Evolutionary conservation across 2,113 vertebrate genomes (phyloP).

Genomic region (Bagarius yarrelli): DNA sequence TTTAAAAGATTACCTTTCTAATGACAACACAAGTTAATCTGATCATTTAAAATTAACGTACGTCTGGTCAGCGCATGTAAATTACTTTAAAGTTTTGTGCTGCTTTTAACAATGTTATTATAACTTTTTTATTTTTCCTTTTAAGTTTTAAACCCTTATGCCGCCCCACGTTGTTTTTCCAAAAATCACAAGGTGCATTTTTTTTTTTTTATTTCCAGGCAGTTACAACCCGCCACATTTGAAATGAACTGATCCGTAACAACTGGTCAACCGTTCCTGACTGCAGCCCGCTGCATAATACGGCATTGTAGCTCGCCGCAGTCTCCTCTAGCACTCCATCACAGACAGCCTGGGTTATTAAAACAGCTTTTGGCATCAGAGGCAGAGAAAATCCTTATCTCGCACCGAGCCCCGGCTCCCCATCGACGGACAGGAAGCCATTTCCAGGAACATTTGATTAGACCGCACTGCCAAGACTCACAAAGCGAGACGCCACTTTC

Average conservation of each 20-base stretch:
- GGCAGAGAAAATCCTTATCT: constrained; percentile 51
- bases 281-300: constrained; percentile 1
- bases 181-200: not conserved
- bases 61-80: not conserved
- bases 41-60: not conserved
- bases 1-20: no score
- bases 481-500: constrained; percentile 49
- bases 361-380: constrained; percentile 50
- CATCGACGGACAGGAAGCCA: constrained; percentile 46
- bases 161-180: not conserved
- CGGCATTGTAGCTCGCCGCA: not conserved
- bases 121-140: not conserved
- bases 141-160: constrained; percentile 1
- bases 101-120: not conserved
- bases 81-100: not conserved
- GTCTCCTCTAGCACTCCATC: constrained; percentile 26
- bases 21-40: no score
- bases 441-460: constrained; percentile 60
- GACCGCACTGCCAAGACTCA: constrained; percentile 51
- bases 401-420: constrained; percentile 38
- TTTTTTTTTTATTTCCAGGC: constrained; percentile 29
- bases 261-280: constrained; percentile 8
- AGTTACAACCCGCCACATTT: constrained; percentile 18
- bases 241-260: constrained; percentile 38
- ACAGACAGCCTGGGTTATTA: constrained; percentile 47